Base-by-base conservation (phyloP, 2,888 invertebrate species). In the Dioctria linearis region DNA sequence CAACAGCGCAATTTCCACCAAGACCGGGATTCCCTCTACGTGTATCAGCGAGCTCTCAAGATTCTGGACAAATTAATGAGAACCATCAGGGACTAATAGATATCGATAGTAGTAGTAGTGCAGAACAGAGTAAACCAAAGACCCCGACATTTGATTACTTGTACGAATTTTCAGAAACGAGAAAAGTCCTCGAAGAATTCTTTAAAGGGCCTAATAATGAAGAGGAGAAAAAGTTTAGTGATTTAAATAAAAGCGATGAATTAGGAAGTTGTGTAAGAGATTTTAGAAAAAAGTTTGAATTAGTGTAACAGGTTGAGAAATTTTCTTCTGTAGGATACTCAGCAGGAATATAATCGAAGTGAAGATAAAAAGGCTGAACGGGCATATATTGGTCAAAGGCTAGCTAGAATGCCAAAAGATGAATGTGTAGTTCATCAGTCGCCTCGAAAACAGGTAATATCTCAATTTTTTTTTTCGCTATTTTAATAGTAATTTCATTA, bases 111-210 rank as follows among this genome's bases (percentile, higher is more conserved):
- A 82, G 66, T 78, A 84, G 82, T 57, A 82, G 66, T 66, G 59
- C 37, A 39, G 82, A 81, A 59, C 66, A 81, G 59, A 83, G 80
- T 3, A 83, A 84, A 57, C 83, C 86, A 8, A 87, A 86, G 80
- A 90, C 91, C 46, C 91, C 94, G 25, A 94, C 95, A 3, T 96
- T 95, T 87, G 96, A 96, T 90, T 96, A 96, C 89, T 89, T 96
- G 83, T 96, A 96, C 88, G 97, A 97, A 89, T 96, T 96, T 89
- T 96, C 96, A 0, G 96, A 97, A 90, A 97, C 97, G 40, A 91
- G 96, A 84, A 96, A 96, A 90, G 96, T 97, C 67, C 90, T 97
- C 63, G 96, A 97, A 87, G 96, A 97, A 90, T 97, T 97, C 90
- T 97, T 96, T 90, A 94, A 95, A 87, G 94, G 94, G 85, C 94